These are phyloP conservation scores for Campylomormyrus tamandua DNA, from an alignment of 2,113 vertebrate genomes.

Conservation along the genomic window DNA sequence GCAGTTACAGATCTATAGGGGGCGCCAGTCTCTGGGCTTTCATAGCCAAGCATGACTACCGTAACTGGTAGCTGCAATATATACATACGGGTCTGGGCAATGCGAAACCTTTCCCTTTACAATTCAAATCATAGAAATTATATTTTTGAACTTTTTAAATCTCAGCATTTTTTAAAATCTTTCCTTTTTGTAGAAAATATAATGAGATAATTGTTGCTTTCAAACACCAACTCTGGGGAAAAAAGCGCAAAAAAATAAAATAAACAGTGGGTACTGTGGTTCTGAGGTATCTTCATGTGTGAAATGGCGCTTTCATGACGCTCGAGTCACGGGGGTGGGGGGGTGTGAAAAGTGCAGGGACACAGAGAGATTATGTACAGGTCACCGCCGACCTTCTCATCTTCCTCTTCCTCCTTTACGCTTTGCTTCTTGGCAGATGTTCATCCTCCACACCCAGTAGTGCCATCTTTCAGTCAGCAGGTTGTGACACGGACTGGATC, in stretches of 20 bases:
- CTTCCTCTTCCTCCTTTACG: background rate
- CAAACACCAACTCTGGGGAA: background rate
- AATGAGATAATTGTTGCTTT: background rate
- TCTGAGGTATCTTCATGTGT: constrained; percentile 26
- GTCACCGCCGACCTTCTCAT: background rate
- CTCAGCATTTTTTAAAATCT: background rate
- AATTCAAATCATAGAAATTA: background rate
- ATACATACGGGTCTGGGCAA: background rate
- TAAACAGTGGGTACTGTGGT: background rate
- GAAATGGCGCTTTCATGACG: constrained; percentile 13
- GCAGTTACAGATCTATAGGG: background rate
- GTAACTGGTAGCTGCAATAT: background rate
- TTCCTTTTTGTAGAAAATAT: constrained; percentile 1
- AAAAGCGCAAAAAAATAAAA: background rate
- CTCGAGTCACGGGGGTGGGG: background rate
- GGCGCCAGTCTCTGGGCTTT: background rate
- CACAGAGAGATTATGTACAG: constrained; percentile 18
- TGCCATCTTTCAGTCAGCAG: background rate
- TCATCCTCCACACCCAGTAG: background rate
- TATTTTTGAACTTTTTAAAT: background rate
- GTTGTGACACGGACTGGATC: background rate
- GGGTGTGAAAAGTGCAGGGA: constrained; percentile 17
- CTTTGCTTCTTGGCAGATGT: background rate
- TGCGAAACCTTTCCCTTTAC: background rate
- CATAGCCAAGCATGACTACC: background rate